These are phyloP conservation scores for Tokudaia muenninki DNA, from an alignment of 2,797 vertebrate genomes.

Conservation along the genomic window DNA sequence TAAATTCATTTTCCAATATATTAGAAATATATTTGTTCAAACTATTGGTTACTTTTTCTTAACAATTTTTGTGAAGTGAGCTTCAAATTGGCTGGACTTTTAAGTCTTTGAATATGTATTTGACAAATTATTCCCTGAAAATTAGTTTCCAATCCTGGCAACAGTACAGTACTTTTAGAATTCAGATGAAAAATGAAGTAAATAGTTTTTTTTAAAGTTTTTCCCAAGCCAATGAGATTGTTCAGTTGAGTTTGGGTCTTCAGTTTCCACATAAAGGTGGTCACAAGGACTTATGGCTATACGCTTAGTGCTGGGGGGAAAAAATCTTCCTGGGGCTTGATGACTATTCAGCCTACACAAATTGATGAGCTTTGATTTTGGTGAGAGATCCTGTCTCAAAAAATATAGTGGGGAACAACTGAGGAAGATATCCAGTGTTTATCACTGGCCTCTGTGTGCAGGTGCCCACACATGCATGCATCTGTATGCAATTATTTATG, in stretches of 20 bases:
- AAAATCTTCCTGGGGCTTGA: neutral
- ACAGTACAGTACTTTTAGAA: conserved; percentile 5
- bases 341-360: neutral
- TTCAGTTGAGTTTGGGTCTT: neutral
- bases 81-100: conserved; percentile 4
- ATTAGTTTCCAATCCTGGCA: neutral
- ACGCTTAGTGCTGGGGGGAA: neutral
- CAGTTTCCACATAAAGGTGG: neutral
- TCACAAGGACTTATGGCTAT: neutral
- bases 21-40: conserved; percentile 34
- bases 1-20: conserved; percentile 27
- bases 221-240: neutral
- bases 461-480: neutral
- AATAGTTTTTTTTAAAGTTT: neutral
- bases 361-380: neutral
- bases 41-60: conserved; percentile 5
- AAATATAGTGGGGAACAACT: neutral
- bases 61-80: neutral
- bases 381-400: neutral
- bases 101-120: conserved; percentile 23
- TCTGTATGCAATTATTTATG: neutral
- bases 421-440: neutral
- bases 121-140: conserved; percentile 14
- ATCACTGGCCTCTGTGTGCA: neutral
- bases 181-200: conserved; percentile 20